These are phyloP conservation scores for Zosterops japonicus DNA, from an alignment of 2,113 vertebrate genomes.

Conservation along the genomic window DNA sequence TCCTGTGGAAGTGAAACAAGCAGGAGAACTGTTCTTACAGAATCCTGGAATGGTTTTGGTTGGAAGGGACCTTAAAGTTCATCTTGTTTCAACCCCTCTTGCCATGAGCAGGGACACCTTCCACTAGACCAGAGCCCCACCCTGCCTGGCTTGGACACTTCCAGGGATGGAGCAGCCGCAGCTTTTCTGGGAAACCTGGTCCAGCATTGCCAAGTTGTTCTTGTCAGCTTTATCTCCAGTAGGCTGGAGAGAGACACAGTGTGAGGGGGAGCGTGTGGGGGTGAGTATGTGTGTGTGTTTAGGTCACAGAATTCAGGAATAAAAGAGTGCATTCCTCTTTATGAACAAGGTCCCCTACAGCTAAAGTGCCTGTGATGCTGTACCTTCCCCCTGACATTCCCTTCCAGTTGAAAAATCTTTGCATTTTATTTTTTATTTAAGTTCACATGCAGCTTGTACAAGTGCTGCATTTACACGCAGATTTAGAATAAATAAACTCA, in stretches of 20 bases:
- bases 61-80: not conserved
- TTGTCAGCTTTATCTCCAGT: not conserved
- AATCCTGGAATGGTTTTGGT: not conserved
- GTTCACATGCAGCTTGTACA: not conserved
- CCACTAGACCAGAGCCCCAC: rapidly evolving
- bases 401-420: not conserved
- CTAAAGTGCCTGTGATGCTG: not conserved
- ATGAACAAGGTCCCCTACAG: not conserved
- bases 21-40: not conserved
- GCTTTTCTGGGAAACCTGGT: not conserved
- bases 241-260: not conserved
- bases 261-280: no score
- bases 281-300: not conserved
- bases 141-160: no score
- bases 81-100: rapidly evolving
- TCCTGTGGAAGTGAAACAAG: not conserved
- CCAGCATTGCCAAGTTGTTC: not conserved
- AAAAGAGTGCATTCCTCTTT: not conserved
- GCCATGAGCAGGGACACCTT: not conserved
- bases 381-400: not conserved
- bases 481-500: not conserved
- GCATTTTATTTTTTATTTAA: not conserved
- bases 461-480: not conserved
- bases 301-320: not conserved
- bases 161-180: not conserved